A percentile compares a stretch with the other conserved stretches of the same genome.
Evolutionary conservation across 2,797 vertebrate species (phyloP).

Genomic region (Toxotes lorentzi): DNA sequence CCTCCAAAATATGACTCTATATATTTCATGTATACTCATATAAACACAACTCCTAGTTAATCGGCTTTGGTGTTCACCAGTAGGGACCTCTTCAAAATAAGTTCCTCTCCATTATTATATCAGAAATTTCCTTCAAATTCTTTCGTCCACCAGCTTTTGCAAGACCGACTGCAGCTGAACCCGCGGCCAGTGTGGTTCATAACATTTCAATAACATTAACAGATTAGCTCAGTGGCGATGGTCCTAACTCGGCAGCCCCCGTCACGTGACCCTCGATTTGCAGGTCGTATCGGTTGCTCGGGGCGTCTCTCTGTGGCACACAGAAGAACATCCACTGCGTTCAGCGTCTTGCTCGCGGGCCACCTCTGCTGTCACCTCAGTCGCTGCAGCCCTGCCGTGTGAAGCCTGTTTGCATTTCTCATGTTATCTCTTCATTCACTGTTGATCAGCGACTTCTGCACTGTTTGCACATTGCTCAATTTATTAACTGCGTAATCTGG

Average conservation of each 20-base stretch:
- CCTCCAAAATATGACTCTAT: neutral
- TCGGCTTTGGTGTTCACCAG: neutral
- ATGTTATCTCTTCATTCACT: conserved; percentile 35
- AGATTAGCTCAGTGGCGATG: neutral
- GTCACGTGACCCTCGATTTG: neutral
- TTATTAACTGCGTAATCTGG: conserved; percentile 27
- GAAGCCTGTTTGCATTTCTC: conserved; percentile 47
- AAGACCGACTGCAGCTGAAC: neutral
- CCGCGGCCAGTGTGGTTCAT: neutral
- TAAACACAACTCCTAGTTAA: no score
- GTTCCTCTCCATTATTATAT: no score
- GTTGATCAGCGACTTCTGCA: conserved; percentile 39
- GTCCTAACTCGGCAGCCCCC: neutral
- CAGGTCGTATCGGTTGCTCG: neutral
- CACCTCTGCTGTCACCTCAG: neutral
- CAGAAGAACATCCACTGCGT: neutral
- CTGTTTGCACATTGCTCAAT: conserved; percentile 43
- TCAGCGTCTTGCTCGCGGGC: neutral
- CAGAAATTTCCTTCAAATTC: no score
- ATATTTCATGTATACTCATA: neutral
- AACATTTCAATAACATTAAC: neutral
- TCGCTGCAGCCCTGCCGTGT: conserved; percentile 23
- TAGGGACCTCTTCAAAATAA: neutral
- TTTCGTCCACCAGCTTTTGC: neutral
- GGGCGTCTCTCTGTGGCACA: neutral